phyloP scores from a whole-genome alignment of 2,888 invertebrate genomes.

The Nebria brevicollis region DNA sequence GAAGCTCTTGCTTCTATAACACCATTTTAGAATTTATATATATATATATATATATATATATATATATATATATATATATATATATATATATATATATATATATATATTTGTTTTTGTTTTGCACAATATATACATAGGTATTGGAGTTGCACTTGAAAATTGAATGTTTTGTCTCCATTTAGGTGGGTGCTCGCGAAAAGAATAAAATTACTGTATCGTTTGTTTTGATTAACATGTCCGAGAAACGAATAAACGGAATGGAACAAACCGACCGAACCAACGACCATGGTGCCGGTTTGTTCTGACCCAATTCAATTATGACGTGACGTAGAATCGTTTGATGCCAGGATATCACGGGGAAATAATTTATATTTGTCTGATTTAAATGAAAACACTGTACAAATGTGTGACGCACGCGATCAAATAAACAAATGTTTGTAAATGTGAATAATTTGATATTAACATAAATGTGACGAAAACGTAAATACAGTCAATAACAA shows the following conservation, averaged over 20 bases:
- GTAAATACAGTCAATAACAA: slow-evolving; percentile 2
- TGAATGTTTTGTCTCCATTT: not conserved
- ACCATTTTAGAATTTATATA: not conserved
- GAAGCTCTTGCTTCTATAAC: not conserved
- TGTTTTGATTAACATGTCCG: slow-evolving; percentile 33
- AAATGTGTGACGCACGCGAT: slow-evolving; percentile 31
- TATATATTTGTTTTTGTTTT: too few species aligned
- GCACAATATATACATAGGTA: too few species aligned
- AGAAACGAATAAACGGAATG: slow-evolving; percentile 3
- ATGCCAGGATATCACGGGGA: slow-evolving; percentile 25
- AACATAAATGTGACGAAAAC: slow-evolving; percentile 24
- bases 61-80: not conserved
- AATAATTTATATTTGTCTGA: slow-evolving; percentile 22
- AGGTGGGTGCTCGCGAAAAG: slow-evolving; percentile 3
- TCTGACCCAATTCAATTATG: slow-evolving; percentile 37
- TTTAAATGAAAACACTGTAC: slow-evolving; percentile 31
- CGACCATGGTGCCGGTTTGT: slow-evolving; percentile 14
- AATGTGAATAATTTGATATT: slow-evolving; percentile 27
- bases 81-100: too few species aligned
- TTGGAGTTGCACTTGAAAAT: too few species aligned
- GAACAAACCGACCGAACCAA: not conserved
- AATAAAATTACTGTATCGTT: slow-evolving; percentile 33
- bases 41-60: not conserved
- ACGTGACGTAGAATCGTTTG: slow-evolving; percentile 35
- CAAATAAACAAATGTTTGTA: slow-evolving; percentile 34